These are phyloP conservation scores for Tortrix viridana DNA, from an alignment of 2,888 invertebrate species.

Conservation along the genomic window DNA sequence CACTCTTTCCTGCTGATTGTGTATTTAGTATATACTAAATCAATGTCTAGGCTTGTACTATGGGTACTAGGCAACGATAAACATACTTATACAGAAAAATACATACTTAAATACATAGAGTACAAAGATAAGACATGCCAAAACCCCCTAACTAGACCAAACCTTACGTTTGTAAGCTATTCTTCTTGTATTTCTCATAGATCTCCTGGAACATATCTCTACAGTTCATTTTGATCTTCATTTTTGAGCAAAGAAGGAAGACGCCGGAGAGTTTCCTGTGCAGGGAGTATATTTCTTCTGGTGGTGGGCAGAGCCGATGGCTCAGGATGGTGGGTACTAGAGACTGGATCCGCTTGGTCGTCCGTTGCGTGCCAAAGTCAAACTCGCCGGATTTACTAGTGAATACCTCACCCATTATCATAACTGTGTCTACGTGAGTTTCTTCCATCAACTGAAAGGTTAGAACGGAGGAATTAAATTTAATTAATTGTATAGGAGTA, in stretches of 20 bases:
- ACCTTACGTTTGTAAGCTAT: conserved; percentile 43
- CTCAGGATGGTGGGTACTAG: conserved; percentile 97
- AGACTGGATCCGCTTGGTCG: conserved; percentile 91
- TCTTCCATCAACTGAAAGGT: conserved; percentile 90
- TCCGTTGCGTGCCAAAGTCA: conserved; percentile 94
- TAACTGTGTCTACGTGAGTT: conserved; percentile 97
- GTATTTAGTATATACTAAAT: no score
- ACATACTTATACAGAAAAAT: no score
- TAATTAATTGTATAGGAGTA: no score
- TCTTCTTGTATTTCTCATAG: conserved; percentile 86
- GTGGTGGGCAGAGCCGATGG: conserved; percentile 97
- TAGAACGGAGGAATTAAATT: no score
- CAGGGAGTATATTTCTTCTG: conserved; percentile 98
- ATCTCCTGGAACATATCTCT: conserved; percentile 92
- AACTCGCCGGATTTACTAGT: conserved; percentile 88
- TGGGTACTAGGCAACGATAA: no score
- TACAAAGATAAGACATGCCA: neutral
- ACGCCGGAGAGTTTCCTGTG: conserved; percentile 98
- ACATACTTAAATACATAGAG: no score
- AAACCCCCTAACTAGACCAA: neutral
- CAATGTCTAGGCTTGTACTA: no score
- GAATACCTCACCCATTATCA: conserved; percentile 98
- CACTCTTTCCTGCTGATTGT: no score
- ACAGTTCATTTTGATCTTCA: conserved; percentile 92
- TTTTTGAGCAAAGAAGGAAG: conserved; percentile 95